Percentiles rank a stretch among this genome's conserved stretches.
phyloP scores from a whole-genome alignment of 2,113 vertebrate genomes.

The Nannospalax galili region DNA sequence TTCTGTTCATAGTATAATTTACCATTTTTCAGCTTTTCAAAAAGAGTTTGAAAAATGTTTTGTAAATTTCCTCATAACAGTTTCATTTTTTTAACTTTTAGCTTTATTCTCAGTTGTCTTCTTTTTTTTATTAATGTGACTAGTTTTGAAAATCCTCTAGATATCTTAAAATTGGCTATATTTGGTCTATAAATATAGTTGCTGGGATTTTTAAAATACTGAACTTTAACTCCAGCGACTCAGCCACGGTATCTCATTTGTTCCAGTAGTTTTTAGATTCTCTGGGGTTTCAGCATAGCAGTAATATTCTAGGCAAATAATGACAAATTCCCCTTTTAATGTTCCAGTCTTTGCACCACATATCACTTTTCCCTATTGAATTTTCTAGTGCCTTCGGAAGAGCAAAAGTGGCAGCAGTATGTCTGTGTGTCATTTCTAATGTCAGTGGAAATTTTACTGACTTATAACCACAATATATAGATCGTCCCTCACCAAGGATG shows the following conservation, averaged over 20 bases:
- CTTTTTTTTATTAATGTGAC: slow-evolving; percentile 37
- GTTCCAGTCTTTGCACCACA: not conserved
- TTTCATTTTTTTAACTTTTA: not conserved
- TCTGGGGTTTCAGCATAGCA: not conserved
- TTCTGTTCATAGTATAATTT: not conserved
- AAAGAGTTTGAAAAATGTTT: slow-evolving; percentile 1
- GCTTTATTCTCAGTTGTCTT: slow-evolving; percentile 12
- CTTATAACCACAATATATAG: slow-evolving; percentile 4
- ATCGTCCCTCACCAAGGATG: not conserved
- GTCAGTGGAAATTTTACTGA: slow-evolving; percentile 40
- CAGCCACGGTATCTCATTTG: slow-evolving; percentile 26
- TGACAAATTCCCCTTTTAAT: slow-evolving; percentile 18
- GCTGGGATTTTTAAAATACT: not conserved
- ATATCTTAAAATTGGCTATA: slow-evolving; percentile 21
- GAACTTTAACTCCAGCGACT: not conserved
- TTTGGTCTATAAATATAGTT: slow-evolving; percentile 33
- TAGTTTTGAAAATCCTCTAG: not conserved
- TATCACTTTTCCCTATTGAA: not conserved
- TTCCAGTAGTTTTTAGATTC: slow-evolving; percentile 32
- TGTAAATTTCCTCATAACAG: slow-evolving; percentile 15
- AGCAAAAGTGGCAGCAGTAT: not conserved
- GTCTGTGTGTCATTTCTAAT: not conserved
- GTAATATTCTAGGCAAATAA: slow-evolving; percentile 28
- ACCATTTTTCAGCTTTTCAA: not conserved
- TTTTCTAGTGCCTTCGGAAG: not conserved